Percentiles rank a stretch among this genome's conserved stretches.
Conservation (phyloP, 2,888 invertebrate species). For the Calameuta filiformis region DNA sequence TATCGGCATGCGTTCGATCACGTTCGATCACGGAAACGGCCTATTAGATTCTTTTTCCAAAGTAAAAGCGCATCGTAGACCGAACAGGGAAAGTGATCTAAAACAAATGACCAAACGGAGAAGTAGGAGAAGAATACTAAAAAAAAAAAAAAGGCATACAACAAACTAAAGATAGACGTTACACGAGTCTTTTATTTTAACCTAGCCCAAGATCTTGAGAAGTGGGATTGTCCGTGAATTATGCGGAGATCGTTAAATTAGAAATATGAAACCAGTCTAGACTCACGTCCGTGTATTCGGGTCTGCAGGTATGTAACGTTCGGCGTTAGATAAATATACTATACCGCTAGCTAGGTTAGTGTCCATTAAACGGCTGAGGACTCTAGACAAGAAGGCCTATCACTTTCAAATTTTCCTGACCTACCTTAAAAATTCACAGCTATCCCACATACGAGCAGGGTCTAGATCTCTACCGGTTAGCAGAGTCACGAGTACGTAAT, state of each 20-base stretch:
- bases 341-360: slow-evolving; percentile 10
- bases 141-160: background rate
- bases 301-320: background rate
- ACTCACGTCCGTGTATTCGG: background rate
- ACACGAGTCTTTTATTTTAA: slow-evolving; percentile 2
- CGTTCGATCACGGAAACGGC: background rate
- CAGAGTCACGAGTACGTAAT: background rate
- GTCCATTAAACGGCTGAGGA: slow-evolving; percentile 20
- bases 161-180: background rate
- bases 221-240: slow-evolving; percentile 18
- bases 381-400: slow-evolving; percentile 22
- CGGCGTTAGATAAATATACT: slow-evolving; percentile 2
- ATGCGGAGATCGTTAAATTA: slow-evolving; percentile 29
- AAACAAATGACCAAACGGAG: background rate
- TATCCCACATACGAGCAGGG: background rate
- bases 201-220: background rate
- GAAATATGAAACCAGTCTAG: slow-evolving; percentile 29
- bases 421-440: slow-evolving; percentile 25
- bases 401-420: slow-evolving; percentile 35
- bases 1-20: background rate
- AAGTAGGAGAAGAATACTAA: background rate
- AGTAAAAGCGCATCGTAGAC: background rate
- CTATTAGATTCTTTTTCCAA: background rate
- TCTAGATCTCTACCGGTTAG: background rate
- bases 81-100: background rate